Evolutionary conservation across 2,113 vertebrate species (phyloP).

Genomic region (Misgurnus mizolepis): DNA sequence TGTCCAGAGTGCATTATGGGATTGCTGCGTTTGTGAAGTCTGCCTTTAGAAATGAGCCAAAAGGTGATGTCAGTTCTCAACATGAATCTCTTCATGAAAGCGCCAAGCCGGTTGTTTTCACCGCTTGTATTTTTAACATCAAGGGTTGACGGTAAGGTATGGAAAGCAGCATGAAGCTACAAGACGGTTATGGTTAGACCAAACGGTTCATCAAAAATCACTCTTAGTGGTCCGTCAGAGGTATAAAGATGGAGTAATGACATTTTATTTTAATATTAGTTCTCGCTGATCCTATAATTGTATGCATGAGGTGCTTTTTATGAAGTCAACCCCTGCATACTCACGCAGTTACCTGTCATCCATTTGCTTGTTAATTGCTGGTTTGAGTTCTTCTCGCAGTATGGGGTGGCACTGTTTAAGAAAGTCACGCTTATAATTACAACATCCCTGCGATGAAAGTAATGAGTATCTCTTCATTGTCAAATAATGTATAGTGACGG

Average conservation of each 20-base stretch:
- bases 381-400: slow-evolving; percentile 67
- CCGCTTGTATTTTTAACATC: not conserved
- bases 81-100: not conserved
- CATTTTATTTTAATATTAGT: not conserved
- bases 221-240: not conserved
- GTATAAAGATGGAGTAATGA: not conserved
- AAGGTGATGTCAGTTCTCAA: too few relatives aligned
- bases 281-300: slow-evolving; percentile 52
- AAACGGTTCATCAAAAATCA: slow-evolving; percentile 2
- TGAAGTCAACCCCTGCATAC: slow-evolving; percentile 47
- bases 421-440: slow-evolving; percentile 79
- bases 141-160: not conserved
- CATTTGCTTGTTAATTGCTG: slow-evolving; percentile 74
- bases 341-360: slow-evolving; percentile 62
- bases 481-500: slow-evolving; percentile 66
- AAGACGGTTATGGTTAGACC: not conserved
- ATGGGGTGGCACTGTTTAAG: slow-evolving; percentile 70
- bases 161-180: too few relatives aligned
- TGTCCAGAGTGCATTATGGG: too few relatives aligned
- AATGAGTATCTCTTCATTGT: slow-evolving; percentile 69
- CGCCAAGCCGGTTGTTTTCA: not conserved
- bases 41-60: too few relatives aligned
- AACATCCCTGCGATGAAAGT: slow-evolving; percentile 73
- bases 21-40: too few relatives aligned
- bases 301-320: slow-evolving; percentile 42